Base-by-base conservation (phyloP, 2,797 vertebrate genomes). In the Lagodon rhomboides region DNA sequence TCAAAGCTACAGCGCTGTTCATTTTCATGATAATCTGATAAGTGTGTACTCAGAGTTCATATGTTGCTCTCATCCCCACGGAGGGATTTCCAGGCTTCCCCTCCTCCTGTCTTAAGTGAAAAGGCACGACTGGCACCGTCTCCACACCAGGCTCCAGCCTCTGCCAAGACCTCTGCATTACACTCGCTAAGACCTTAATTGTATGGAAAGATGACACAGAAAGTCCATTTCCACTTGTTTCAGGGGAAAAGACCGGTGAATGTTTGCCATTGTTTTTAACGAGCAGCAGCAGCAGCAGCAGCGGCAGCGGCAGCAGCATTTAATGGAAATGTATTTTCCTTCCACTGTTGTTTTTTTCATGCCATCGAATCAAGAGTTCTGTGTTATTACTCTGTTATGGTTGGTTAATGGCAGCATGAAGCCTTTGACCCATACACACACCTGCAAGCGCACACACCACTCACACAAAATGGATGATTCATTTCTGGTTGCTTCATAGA, bases 161-260 rank as follows among this genome's bases (percentile, higher is more conserved):
- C 68, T 47, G 85, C 79, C 90, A 89, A 90, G 79, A 80, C 81
- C 82, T 88, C 80, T 74, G 78, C 82, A 62, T 72, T 83, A 84
- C 76, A 68, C 81, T 85, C 84, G 73, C 84, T 89, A 76, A 91
- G 81, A 79, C 86, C 74, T 76, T 92, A 90, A 92, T 91, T 87
- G 89, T 84, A 85, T 68, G 93, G 94, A 95, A 94, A 94, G 87
- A 94, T 89, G 92, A 94, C 91, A 93, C 85, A 91, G 44, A 83
- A 75, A 86, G 83, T 88, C 81, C 10, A 49, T 94, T 95, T 95
- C 93, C 93, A 88, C 84, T 89, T 78, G 74, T 87, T 92, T 86
- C 71, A 68, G 79, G 62, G 80, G 78, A 74, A 89, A 84, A 82
- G 74, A 87, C 55, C 78, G 82, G 85, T 74, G 51, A 86, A 84